Conservation (phyloP, 2,888 invertebrate species). For the Tipula confusa region DNA sequence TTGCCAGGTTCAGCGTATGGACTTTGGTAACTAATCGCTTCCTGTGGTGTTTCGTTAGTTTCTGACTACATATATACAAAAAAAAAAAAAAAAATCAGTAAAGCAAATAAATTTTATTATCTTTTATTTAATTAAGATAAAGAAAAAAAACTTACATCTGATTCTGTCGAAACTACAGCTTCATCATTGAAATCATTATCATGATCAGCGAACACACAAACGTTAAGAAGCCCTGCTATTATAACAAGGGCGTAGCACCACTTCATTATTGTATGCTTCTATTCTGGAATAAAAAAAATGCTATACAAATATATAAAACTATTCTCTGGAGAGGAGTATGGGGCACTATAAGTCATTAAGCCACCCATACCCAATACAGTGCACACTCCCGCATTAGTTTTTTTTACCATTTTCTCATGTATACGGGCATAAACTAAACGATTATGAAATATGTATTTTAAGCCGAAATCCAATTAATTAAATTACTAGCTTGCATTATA, state of each 20-base stretch:
- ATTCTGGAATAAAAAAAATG: neutral
- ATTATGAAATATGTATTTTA: neutral
- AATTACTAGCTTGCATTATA: neutral
- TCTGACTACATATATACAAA: neutral
- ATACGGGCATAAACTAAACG: neutral
- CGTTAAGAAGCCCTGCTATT: neutral
- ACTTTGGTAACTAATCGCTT: constrained; percentile 60
- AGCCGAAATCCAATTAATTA: neutral
- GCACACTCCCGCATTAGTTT: neutral
- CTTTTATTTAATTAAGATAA: neutral
- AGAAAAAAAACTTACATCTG: neutral
- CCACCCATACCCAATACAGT: neutral
- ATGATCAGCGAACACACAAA: neutral
- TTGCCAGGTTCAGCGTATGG: constrained; percentile 61
- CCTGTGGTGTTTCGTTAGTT: neutral
- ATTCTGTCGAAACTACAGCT: neutral
- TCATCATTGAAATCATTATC: neutral
- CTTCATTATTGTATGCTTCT: neutral
- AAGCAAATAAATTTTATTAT: neutral
- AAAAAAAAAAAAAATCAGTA: neutral
- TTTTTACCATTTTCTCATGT: neutral
- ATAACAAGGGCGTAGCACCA: constrained; percentile 21
- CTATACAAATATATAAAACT: neutral
- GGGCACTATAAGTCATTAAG: neutral
- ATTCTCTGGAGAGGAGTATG: neutral